Evolutionary conservation across 2,888 invertebrate genomes (phyloP), one percentile per base, ranked within the genome.

Genomic region (Machimus rusticus): DNA sequence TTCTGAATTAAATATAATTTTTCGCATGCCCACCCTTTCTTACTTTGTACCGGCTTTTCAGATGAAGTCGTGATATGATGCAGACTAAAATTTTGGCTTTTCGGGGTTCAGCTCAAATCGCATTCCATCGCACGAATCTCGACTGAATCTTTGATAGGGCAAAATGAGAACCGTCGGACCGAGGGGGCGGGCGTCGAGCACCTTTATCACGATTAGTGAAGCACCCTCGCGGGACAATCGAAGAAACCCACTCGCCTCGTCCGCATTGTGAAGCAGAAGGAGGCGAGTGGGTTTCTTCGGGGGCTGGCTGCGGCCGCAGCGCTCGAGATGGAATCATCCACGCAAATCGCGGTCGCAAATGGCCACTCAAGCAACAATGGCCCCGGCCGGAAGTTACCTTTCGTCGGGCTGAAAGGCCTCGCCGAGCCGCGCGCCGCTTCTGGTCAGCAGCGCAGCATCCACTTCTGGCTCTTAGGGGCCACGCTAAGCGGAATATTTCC

Each of bases 321-420:
- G n/a, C 55, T 57, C 28, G 28, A 76, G 39, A 57, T 55, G 28
- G 79, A 87, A 55, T 87, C 34, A 87, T 87, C 86, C 79, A 87
- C 57, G 74, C 78, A 87, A 87, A 87, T 87, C 87, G 55, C 39
- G 43, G 37, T 55, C 81, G 74, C 78, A 87, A 87, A 87, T 87
- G 87, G 87, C 78, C 87, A 79, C 87, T 87, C 81, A 74, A 79
- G 66, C 87, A 79, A 87, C 81, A 87, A 87, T 79, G 87, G 81
- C 87, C 74, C 43, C 81, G 81, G 43, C 87, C 87, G 87, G 87
- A 87, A 87, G 87, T 87, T 81, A 14, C 87, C 66, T 79, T 87
- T 87, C 74, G 39, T 87, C 12, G 46, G 28, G 66, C 74, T 46
- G 34, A 57, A 57, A 55, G 12, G 66, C 74, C n/a, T 51, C 51